Evolutionary conservation across 1,140 invertebrate species (phyloP).

Genomic region (Temnothorax nylanderi): DNA sequence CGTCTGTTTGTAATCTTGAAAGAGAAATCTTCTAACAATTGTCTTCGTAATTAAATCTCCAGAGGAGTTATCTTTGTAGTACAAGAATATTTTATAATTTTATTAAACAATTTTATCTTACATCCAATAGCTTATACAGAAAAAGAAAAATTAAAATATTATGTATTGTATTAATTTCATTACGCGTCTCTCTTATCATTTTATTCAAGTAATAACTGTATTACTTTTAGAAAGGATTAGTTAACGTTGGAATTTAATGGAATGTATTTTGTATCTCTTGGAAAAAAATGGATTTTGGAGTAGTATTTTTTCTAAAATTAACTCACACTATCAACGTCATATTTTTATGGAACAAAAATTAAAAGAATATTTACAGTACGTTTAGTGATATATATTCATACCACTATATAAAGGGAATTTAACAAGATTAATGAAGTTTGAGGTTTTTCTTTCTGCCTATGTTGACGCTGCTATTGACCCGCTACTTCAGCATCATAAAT

Average conservation of each 20-base stretch:
- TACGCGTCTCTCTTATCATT: neutral
- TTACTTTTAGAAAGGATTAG: neutral
- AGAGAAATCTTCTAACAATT: neutral
- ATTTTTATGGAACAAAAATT: neutral
- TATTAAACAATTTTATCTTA: neutral
- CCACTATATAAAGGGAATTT: neutral
- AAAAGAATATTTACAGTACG: neutral
- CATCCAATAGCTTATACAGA: neutral
- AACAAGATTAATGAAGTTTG: slow-evolving; percentile 28
- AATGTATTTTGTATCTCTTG: neutral
- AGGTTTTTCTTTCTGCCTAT: neutral
- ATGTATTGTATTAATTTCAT: neutral
- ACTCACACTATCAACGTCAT: neutral
- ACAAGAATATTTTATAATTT: neutral
- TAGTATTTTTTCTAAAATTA: neutral
- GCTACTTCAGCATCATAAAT: slow-evolving; percentile 23
- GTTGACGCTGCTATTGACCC: neutral
- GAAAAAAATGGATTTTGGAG: neutral
- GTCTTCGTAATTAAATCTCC: neutral
- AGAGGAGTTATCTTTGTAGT: neutral
- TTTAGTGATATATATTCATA: neutral
- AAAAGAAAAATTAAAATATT: neutral
- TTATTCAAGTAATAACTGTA: neutral
- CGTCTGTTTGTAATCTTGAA: neutral
- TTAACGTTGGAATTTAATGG: neutral